These are phyloP conservation scores for Machimus rusticus DNA, from an alignment of 2,888 invertebrate species.

Conservation along the genomic window DNA sequence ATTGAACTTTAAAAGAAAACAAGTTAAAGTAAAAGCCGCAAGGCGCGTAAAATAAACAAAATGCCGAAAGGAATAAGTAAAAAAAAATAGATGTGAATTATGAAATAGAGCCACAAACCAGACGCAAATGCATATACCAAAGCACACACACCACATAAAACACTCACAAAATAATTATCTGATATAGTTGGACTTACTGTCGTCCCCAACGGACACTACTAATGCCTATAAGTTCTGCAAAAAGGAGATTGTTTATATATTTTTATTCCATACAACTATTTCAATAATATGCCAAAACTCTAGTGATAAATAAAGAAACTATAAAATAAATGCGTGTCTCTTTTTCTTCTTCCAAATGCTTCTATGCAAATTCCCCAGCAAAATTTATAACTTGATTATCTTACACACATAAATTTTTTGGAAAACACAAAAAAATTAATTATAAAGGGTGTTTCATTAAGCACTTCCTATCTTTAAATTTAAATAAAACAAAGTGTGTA, in stretches of 20 bases:
- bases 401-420: no score
- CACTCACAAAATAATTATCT: neutral
- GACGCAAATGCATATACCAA: neutral
- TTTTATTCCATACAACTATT: constrained; percentile 37
- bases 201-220: neutral
- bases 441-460: no score
- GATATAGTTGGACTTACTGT: constrained; percentile 1
- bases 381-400: no score
- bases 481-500: no score
- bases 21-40: neutral
- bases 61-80: neutral
- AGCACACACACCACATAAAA: neutral
- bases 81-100: neutral
- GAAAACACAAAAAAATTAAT: no score
- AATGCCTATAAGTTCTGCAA: constrained; percentile 34
- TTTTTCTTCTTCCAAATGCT: neutral
- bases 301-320: constrained; percentile 35
- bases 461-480: no score
- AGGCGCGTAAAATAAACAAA: neutral
- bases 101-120: neutral
- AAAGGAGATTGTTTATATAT: constrained; percentile 35
- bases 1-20: neutral
- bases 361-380: no score
- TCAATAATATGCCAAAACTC: constrained; percentile 37
- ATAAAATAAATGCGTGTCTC: neutral